Conservation (phyloP, 2,888 invertebrate genomes). For the Sycophila texana region DNA sequence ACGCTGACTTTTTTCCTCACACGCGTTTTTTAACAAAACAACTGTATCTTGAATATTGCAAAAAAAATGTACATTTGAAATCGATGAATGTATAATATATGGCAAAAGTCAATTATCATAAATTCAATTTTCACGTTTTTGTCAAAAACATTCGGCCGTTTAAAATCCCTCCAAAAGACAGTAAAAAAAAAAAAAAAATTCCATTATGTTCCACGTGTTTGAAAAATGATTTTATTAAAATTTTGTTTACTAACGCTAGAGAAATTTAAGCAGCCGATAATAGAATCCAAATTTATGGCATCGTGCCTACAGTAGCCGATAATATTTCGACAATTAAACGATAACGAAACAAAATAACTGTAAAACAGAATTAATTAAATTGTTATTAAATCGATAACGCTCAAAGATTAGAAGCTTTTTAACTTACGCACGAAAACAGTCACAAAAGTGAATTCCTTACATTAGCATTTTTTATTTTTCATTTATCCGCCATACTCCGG, state of each 20-base stretch:
- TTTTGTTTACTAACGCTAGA: not conserved
- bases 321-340: no score
- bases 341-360: no score
- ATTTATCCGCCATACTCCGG: not conserved
- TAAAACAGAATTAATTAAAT: no score
- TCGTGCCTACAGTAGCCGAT: no score
- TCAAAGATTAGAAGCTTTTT: not conserved
- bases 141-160: no score
- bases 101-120: slow-evolving; percentile 47
- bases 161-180: no score
- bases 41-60: no score
- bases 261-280: no score
- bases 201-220: slow-evolving; percentile 4
- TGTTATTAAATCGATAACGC: no score
- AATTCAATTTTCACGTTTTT: slow-evolving; percentile 15
- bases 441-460: not conserved
- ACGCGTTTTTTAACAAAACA: no score
- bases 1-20: no score
- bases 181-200: not conserved
- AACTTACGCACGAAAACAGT: not conserved
- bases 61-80: slow-evolving; percentile 26
- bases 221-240: not conserved
- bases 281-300: no score
- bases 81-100: slow-evolving; percentile 42
- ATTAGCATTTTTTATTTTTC: not conserved